A percentile compares a stretch with the other conserved stretches of the same genome.
These are phyloP conservation scores for Polylopha cassiicola DNA, from an alignment of 2,888 invertebrate genomes.

Conservation along the genomic window DNA sequence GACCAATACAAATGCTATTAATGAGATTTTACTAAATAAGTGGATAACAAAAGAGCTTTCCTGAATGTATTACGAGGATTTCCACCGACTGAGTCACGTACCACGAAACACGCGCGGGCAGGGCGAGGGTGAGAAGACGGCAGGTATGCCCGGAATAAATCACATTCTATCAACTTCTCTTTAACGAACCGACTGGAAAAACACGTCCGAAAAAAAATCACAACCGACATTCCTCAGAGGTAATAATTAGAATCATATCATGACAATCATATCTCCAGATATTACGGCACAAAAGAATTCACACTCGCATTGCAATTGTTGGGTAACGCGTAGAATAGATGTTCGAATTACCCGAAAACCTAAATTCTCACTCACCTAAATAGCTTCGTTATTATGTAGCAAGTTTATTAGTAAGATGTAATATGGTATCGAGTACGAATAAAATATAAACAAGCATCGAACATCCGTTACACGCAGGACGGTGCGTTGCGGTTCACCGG, in stretches of 20 bases:
- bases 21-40: conserved; percentile 1
- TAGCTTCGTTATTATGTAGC: conserved; percentile 11
- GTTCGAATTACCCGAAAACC: conserved; percentile 44
- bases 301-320: conserved; percentile 49
- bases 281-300: conserved; percentile 39
- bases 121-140: conserved; percentile 8
- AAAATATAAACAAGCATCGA: conserved; percentile 49
- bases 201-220: conserved; percentile 8
- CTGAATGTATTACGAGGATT: conserved; percentile 13
- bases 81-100: conserved; percentile 13
- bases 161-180: conserved; percentile 6
- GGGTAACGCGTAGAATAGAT: conserved; percentile 27
- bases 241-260: conserved; percentile 32
- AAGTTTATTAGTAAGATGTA: conserved; percentile 13
- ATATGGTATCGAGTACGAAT: conserved; percentile 26
- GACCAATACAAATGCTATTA: conserved; percentile 2
- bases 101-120: conserved; percentile 1
- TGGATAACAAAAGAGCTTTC: conserved; percentile 5
- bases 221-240: conserved; percentile 27
- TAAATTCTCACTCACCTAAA: conserved; percentile 24
- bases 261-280: conserved; percentile 27
- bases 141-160: conserved; percentile 18
- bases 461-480: conserved; percentile 69
- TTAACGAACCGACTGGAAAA: conserved; percentile 12
- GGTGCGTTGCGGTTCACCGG: conserved; percentile 65